Evolutionary conservation across 2,113 vertebrate genomes (phyloP), one percentile per base, ranked within the genome.

Genomic region (Triplophysa tibetana): DNA sequence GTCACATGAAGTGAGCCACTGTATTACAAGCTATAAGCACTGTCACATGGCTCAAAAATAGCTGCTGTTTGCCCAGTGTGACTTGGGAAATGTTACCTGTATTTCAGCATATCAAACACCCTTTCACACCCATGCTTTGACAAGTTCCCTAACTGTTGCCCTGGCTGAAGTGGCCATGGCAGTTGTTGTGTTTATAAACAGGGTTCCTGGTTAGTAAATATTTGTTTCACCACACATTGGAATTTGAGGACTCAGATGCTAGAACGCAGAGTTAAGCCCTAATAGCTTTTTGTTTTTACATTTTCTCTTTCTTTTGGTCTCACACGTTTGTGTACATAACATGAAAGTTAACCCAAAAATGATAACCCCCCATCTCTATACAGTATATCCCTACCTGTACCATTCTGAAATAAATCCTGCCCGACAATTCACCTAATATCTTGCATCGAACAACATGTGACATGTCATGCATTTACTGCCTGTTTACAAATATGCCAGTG

Each of bases 51-150:
- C 72, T 54, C 69, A 72, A 45, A 84, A 70, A 77, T 67, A 12
- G 73, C 78, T 17, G 80, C 75, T 82, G 68, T 78, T 81, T 29
- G 33, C 67, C 3, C 52, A 26, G 21, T 65, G 52, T 54, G 38
- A 54, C 75, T 69, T 33, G 60, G 6, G 62, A 41, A 84, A 84
- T 43, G 88, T 84, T 81, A 79, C 83, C 77, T 70, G 68, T 89
- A 88, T 89, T 91, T 88, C 85, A 86, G 80, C 81, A 85, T 85
- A 86, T 89, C 88, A 87, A 90, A 90, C 91, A 91, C 90, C 89
- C 90, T 88, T 77, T 88, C 86, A 83, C 84, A 70, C 84, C 69
- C 74, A 75, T 89, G 88, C 89, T 91, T 88, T 90, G 90, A 89
- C 89, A 89, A 84, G 82, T 81, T 70, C 65, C 24, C 52, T 67